phyloP scores from a whole-genome alignment of 2,888 invertebrate genomes.

The Schizotus pectinicornis region DNA sequence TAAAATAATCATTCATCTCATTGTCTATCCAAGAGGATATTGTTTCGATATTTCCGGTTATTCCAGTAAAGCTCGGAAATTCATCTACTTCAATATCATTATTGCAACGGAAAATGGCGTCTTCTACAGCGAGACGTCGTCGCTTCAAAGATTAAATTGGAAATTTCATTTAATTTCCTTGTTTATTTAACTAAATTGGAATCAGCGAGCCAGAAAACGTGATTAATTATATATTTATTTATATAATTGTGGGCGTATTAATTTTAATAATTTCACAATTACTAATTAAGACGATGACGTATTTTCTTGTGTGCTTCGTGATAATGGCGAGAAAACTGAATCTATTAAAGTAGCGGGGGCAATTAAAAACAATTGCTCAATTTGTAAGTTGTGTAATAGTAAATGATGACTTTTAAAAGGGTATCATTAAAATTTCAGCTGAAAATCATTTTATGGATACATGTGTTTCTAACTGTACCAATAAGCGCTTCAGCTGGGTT shows the following conservation, averaged over 20 bases:
- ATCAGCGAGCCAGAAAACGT: no score
- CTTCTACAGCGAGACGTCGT: no score
- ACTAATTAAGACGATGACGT: not conserved
- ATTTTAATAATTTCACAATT: no score
- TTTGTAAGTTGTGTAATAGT: conserved; percentile 1
- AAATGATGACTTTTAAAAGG: not conserved
- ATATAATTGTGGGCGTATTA: no score
- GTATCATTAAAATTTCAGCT: not conserved
- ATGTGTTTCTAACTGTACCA: not conserved
- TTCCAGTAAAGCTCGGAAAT: conserved; percentile 2
- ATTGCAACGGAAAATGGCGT: no score
- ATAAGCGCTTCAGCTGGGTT: no score
- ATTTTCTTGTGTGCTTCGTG: no score
- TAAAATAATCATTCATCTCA: conserved; percentile 2
- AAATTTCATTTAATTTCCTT: no score
- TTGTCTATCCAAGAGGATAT: conserved; percentile 7
- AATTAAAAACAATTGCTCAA: conserved; percentile 6
- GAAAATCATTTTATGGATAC: not conserved
- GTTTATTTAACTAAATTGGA: no score
- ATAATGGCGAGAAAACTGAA: not conserved
- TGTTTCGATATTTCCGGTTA: conserved; percentile 5
- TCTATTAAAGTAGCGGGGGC: conserved; percentile 1
- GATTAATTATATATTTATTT: no score
- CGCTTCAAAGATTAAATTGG: no score
- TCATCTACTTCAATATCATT: no score